Conservation (phyloP, 2,113 vertebrate species). For the Cebidichthys violaceus region DNA sequence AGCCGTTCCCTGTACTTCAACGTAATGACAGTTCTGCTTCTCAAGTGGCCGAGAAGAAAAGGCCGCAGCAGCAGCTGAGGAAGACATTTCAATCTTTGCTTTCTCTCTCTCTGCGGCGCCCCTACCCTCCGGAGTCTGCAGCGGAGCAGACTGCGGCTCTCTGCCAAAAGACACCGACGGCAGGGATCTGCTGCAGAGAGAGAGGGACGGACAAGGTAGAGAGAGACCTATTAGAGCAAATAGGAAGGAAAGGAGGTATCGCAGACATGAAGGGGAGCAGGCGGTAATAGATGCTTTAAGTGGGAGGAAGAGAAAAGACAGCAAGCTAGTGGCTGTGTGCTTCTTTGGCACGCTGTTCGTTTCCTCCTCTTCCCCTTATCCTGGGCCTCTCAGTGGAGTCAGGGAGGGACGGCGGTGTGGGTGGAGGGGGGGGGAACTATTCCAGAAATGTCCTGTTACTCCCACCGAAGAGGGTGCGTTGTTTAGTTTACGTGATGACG, state of each 20-base stretch:
- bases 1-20: neutral
- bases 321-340: slow-evolving; percentile 23
- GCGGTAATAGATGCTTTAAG: slow-evolving; percentile 30
- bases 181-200: slow-evolving; percentile 22
- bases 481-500: slow-evolving; percentile 70
- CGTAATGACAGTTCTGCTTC: neutral
- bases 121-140: slow-evolving; percentile 39
- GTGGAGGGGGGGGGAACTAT: slow-evolving; percentile 73
- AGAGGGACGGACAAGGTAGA: neutral
- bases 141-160: slow-evolving; percentile 36
- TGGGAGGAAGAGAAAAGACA: slow-evolving; percentile 22
- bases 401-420: slow-evolving; percentile 5
- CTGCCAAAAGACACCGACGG: slow-evolving; percentile 32
- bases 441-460: slow-evolving; percentile 79
- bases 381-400: slow-evolving; percentile 71
- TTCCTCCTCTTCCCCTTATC: slow-evolving; percentile 56
- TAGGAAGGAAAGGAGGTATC: slow-evolving; percentile 16
- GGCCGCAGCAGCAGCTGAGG: slow-evolving; percentile 49
- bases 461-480: slow-evolving; percentile 60
- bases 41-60: slow-evolving; percentile 24
- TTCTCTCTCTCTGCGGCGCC: slow-evolving; percentile 7
- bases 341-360: slow-evolving; percentile 22
- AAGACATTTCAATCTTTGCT: slow-evolving; percentile 29
- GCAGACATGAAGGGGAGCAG: neutral
- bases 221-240: slow-evolving; percentile 30